Conservation (phyloP, 2,888 invertebrate genomes). For the Pachliopta kotzebuea region DNA sequence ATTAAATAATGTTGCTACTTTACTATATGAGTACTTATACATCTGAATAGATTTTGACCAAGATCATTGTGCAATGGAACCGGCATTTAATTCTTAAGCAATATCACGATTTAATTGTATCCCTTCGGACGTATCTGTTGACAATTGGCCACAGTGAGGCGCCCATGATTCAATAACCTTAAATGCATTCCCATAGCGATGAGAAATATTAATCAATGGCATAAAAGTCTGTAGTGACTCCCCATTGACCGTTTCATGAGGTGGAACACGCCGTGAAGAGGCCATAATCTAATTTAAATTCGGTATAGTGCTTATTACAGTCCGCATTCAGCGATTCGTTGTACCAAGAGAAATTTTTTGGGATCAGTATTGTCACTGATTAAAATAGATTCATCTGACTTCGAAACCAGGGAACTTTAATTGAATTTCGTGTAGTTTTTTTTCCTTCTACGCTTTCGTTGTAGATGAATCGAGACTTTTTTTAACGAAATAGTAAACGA, state of each 20-base stretch:
- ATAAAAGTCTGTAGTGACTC: conserved; percentile 62
- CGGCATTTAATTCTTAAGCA: conserved; percentile 1
- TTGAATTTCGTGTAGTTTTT: conserved; percentile 68
- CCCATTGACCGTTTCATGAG: conserved; percentile 75
- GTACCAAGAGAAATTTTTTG: conserved; percentile 57
- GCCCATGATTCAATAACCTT: conserved; percentile 40
- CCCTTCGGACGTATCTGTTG: conserved; percentile 31
- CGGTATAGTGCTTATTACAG: conserved; percentile 64
- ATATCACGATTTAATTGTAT: conserved; percentile 13
- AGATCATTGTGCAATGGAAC: conserved; percentile 3
- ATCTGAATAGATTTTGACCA: background rate
- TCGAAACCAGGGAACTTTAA: conserved; percentile 63
- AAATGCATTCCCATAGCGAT: conserved; percentile 59
- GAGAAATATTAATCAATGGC: conserved; percentile 68
- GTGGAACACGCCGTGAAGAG: conserved; percentile 66
- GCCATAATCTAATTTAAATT: conserved; percentile 76
- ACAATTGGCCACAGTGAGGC: conserved; percentile 37
- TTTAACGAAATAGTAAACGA: conserved; percentile 35
- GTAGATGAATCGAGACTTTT: conserved; percentile 39
- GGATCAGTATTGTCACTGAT: conserved; percentile 66
- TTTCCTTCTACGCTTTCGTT: conserved; percentile 46
- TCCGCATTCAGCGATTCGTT: conserved; percentile 62
- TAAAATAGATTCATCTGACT: conserved; percentile 59
- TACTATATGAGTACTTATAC: too few species aligned
- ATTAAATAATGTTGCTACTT: too few species aligned